Base-by-base conservation (phyloP, 2,888 invertebrate genomes). In the Lapara coniferarum region DNA sequence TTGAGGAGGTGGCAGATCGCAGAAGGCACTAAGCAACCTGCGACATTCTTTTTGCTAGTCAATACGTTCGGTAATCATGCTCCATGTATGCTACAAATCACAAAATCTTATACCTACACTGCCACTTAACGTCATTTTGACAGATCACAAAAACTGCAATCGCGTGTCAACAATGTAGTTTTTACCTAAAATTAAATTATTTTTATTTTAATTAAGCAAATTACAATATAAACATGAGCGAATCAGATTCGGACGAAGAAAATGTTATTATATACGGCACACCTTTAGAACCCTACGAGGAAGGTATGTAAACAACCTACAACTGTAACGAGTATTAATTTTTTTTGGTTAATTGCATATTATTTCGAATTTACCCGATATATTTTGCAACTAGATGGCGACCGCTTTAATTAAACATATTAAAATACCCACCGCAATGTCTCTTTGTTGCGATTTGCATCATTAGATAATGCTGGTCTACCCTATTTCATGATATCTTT, bases 251-350 rank as follows among this genome's bases (percentile, higher is more conserved):
- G 0, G 95, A 95, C 37, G 96, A 96, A 2, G 96, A 96, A 56
- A 96, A 96, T 76, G 90, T 95, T 80, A 96, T 96, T 91, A 84
- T 95, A n/a, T 97, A 96, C 85, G 98, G 98, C 37, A 97, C 96
- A 58, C 95, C 97, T 0, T 89, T 98, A 57, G 97, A 97, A 46
- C 96, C 96, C 0, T 94, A 97, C 70, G 97, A 97, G 83, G 97
- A 98, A 95, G 98, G 98, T 98, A 75, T 73, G 74, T 72, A 57
- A 16, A 56, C 10, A 51, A 53, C 13, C 44, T 37, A 51, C n/a
- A 12, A 10, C 5, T 10, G 10, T 10, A 12, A 5, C 7, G n/a
- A 53, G 6, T 16, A 8, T 53, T 53, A n/a, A 7, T 3, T 3
- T 3, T 37, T 37, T 8, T 16, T 53, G n/a, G 16, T 53, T n/a